phyloP scores from a whole-genome alignment of 35 echinoderm and acorn worm genomes.

The Lytechinus pictus region DNA sequence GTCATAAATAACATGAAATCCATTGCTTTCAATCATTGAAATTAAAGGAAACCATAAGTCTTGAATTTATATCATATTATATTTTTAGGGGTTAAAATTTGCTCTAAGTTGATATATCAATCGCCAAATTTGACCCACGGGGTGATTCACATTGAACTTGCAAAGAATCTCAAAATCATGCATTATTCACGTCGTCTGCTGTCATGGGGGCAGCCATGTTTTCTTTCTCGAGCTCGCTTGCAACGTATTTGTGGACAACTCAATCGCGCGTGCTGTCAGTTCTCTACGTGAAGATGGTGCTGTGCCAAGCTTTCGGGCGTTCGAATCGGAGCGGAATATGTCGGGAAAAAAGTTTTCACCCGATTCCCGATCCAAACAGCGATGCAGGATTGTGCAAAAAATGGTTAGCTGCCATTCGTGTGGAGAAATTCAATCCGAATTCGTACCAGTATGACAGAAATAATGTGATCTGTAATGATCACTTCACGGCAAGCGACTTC shows the following conservation, averaged over 20 bases:
- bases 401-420: not conserved
- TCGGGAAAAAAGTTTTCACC: not conserved
- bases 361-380: not conserved
- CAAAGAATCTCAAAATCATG: not conserved
- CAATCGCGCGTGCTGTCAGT: not conserved
- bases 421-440: not conserved
- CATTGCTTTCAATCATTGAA: no score
- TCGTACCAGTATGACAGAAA: not conserved
- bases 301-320: not conserved
- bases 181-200: slow-evolving; percentile 9
- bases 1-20: no score
- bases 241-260: not conserved
- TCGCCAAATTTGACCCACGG: not conserved
- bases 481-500: not conserved
- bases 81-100: no score
- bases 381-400: not conserved
- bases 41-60: not conserved
- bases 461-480: not conserved
- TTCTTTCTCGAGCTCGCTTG: not conserved
- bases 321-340: not conserved
- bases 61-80: not conserved
- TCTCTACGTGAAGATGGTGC: not conserved
- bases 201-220: not conserved
- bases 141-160: not conserved
- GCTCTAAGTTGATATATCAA: not conserved